Evolutionary conservation across 2,888 invertebrate species (phyloP).

Genomic region (Schizaphis graminum): DNA sequence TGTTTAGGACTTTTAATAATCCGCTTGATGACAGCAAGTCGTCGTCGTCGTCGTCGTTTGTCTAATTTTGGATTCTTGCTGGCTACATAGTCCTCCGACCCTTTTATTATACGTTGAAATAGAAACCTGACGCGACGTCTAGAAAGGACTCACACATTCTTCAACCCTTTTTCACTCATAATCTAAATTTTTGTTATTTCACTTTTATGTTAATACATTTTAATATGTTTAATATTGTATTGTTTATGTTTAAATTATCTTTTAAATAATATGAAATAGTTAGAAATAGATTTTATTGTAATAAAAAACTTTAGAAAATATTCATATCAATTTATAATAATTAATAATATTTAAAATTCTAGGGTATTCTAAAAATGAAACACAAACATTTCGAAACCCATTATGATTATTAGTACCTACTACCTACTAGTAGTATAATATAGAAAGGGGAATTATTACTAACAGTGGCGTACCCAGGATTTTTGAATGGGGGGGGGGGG

Average conservation of each 20-base stretch:
- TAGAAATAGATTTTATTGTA: background rate
- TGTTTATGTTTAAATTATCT: background rate
- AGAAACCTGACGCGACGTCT: slow-evolving; percentile 49
- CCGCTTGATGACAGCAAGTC: slow-evolving; percentile 65
- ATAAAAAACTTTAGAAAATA: background rate
- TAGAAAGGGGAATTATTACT: background rate
- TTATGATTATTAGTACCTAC: background rate
- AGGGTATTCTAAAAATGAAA: background rate
- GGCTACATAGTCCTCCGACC: slow-evolving; percentile 58
- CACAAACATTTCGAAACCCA: background rate
- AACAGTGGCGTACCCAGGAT: too few species aligned
- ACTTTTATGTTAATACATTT: background rate
- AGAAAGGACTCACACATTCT: slow-evolving; percentile 8
- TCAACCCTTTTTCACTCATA: slow-evolving; percentile 37
- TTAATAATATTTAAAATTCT: background rate
- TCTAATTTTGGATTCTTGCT: slow-evolving; percentile 62
- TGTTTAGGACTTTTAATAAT: slow-evolving; percentile 66
- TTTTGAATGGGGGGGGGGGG: too few species aligned
- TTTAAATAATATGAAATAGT: background rate
- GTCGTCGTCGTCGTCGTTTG: slow-evolving; percentile 61
- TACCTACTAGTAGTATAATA: background rate
- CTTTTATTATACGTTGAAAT: slow-evolving; percentile 65
- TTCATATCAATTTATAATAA: background rate
- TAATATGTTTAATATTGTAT: background rate
- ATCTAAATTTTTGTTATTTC: slow-evolving; percentile 10